A percentile compares a stretch with the other conserved stretches of the same genome.
These are phyloP conservation scores for Cydia strobilella DNA, from an alignment of 1,140 invertebrate species.

Conservation along the genomic window DNA sequence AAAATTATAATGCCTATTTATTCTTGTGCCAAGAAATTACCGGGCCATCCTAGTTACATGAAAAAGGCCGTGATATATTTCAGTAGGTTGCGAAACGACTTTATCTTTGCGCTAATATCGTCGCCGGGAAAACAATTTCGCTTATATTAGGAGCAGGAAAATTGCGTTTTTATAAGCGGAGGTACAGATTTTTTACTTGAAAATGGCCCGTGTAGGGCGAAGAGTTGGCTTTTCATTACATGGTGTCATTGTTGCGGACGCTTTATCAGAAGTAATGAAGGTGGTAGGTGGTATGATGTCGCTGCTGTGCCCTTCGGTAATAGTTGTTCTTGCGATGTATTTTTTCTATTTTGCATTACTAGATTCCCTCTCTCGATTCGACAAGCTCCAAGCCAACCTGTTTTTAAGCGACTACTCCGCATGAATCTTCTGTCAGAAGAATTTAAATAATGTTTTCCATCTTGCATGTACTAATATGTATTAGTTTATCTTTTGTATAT, in stretches of 20 bases:
- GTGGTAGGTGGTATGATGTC: too few species aligned
- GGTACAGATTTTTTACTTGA: conserved; percentile 35
- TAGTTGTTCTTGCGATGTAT: neutral
- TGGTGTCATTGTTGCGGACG: neutral
- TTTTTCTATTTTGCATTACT: too few species aligned
- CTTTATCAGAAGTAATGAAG: neutral
- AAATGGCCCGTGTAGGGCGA: conserved; percentile 24
- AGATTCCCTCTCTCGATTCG: too few species aligned
- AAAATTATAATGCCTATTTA: conserved; percentile 19
- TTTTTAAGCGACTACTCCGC: too few species aligned
- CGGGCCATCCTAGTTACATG: conserved; percentile 1
- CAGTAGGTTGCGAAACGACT: conserved; percentile 37
- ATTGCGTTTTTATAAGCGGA: conserved; percentile 40
- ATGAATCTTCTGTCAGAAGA: too few species aligned
- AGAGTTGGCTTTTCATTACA: neutral
- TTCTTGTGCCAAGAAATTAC: neutral
- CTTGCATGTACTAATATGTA: too few species aligned
- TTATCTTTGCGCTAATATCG: conserved; percentile 39
- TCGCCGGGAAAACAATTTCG: conserved; percentile 43
- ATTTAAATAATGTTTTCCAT: too few species aligned
- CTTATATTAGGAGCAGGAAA: conserved; percentile 41
- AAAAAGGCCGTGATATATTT: conserved; percentile 39
- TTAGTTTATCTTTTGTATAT: too few species aligned
- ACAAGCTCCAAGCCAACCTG: too few species aligned
- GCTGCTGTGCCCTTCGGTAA: neutral